These are phyloP conservation scores for Cyprinodon tularosa DNA, from an alignment of 2,113 vertebrate species.

Conservation along the genomic window DNA sequence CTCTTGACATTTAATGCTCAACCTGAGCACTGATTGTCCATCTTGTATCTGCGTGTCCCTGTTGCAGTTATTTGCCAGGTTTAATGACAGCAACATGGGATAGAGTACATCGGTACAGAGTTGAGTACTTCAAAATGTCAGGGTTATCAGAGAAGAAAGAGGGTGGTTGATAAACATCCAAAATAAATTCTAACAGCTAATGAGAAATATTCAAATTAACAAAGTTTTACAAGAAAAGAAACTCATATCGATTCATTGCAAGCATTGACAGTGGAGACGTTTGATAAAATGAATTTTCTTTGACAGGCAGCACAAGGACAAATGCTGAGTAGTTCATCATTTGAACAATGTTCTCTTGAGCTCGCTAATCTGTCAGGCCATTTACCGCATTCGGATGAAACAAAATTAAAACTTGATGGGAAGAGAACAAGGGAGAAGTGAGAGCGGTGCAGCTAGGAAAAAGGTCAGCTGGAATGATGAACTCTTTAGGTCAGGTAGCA, in stretches of 20 bases:
- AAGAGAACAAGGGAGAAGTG: constrained; percentile 28
- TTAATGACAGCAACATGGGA: constrained; percentile 36
- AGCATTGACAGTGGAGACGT: neutral
- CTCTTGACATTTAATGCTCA: constrained; percentile 65
- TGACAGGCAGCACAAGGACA: neutral
- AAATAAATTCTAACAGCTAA: constrained; percentile 23
- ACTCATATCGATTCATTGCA: constrained; percentile 25
- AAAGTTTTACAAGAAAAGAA: constrained; percentile 16
- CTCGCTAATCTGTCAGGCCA: constrained; percentile 24
- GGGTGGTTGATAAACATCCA: constrained; percentile 34
- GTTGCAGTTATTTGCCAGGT: neutral
- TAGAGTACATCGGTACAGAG: neutral
- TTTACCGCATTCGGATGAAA: constrained; percentile 24
- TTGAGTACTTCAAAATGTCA: constrained; percentile 29
- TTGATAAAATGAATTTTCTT: constrained; percentile 3
- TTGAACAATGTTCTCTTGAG: neutral
- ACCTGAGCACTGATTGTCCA: constrained; percentile 42
- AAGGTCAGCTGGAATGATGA: constrained; percentile 72
- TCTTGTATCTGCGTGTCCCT: neutral
- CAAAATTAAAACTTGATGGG: constrained; percentile 47
- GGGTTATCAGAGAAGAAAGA: constrained; percentile 37
- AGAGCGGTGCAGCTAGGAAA: constrained; percentile 30
- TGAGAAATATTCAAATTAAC: constrained; percentile 53
- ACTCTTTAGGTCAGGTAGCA: constrained; percentile 65
- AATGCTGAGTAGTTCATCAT: neutral